Conservation (phyloP, 1,140 invertebrate genomes). For the Drosophila azteca region DNA sequence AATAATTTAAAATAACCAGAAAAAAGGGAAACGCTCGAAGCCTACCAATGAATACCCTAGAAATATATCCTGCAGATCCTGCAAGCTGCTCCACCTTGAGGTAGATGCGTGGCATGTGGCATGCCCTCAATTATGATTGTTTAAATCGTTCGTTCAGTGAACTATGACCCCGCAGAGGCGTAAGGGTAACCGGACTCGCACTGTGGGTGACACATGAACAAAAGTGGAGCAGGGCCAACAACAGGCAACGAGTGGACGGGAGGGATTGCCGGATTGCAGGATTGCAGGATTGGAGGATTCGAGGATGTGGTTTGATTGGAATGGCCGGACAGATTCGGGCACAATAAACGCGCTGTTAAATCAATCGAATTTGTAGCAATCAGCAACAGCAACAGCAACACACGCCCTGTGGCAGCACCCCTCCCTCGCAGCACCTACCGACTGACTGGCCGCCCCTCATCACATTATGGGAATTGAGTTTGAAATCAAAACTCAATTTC, state of each 20-base stretch:
- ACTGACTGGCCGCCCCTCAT: background rate
- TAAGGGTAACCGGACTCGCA: slow-evolving; percentile 1
- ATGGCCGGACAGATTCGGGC: slow-evolving; percentile 6
- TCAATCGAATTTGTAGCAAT: slow-evolving; percentile 78
- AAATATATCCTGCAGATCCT: background rate
- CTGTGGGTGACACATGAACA: background rate
- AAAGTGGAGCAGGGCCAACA: background rate
- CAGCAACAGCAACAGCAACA: slow-evolving; percentile 36
- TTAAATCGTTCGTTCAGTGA: no score
- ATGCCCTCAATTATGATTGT: no score
- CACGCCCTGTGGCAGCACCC: no score
- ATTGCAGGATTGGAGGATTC: no score
- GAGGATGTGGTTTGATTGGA: slow-evolving; percentile 4
- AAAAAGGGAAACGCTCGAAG: no score
- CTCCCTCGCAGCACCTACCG: no score
- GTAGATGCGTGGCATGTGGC: no score
- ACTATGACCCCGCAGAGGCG: no score
- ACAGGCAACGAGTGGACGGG: background rate
- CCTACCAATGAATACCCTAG: background rate
- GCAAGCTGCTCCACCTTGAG: no score
- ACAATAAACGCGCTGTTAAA: slow-evolving; percentile 64
- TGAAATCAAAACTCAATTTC: slow-evolving; percentile 79
- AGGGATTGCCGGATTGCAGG: background rate
- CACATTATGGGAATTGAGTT: slow-evolving; percentile 73
- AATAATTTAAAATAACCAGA: slow-evolving; percentile 23